Evolutionary conservation across 2,113 vertebrate species (phyloP).

Genomic region (Poecile atricapillus): DNA sequence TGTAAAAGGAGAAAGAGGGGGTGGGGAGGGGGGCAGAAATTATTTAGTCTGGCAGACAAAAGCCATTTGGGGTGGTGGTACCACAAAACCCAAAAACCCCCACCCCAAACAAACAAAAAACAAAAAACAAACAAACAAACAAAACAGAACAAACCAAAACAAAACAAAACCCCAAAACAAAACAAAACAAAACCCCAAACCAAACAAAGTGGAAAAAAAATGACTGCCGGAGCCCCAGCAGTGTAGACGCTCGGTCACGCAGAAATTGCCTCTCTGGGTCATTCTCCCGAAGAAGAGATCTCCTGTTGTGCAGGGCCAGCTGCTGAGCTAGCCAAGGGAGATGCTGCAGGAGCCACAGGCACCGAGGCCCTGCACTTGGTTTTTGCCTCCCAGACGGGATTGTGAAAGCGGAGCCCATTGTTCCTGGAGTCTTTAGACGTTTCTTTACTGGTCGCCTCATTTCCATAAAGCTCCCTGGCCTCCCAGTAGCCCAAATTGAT

Average conservation of each 20-base stretch:
- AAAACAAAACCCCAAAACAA: neutral
- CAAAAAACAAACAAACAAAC: neutral
- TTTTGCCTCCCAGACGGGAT: neutral
- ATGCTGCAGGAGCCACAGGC: neutral
- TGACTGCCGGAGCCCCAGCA: neutral
- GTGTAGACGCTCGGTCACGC: neutral
- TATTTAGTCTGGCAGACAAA: neutral
- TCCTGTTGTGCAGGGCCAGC: neutral
- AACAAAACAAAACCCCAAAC: neutral
- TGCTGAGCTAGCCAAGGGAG: neutral
- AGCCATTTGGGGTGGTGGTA: neutral
- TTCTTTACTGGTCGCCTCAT: neutral
- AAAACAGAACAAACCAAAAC: neutral
- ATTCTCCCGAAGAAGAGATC: neutral
- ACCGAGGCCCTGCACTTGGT: rapidly evolving
- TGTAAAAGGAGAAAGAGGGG: neutral
- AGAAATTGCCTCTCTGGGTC: constrained; percentile 5
- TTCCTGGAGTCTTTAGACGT: neutral
- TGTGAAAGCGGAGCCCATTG: constrained; percentile 9
- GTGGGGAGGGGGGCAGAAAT: neutral
- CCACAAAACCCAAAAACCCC: neutral
- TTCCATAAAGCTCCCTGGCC: constrained; percentile 30
- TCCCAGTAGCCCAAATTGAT: neutral
- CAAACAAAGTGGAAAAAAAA: neutral
- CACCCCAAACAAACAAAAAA: neutral